Conservation (phyloP, 2,888 invertebrate species). For the Parnassius glacialis region DNA sequence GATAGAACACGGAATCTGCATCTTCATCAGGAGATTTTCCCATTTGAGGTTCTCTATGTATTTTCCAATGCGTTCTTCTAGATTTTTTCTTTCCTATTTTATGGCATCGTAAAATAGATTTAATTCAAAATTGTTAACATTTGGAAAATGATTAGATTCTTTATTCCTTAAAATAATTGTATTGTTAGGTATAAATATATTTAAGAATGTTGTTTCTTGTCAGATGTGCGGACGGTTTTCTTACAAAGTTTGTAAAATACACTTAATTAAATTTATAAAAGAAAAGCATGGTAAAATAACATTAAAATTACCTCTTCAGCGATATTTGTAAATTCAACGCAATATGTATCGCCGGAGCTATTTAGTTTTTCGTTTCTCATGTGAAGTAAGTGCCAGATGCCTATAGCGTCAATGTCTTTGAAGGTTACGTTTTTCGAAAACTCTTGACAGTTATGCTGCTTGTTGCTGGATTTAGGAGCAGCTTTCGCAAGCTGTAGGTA, state of each 20-base stretch:
- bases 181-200: too few relatives aligned
- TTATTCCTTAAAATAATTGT: too few relatives aligned
- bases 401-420: slow-evolving; percentile 55
- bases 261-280: too few relatives aligned
- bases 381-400: slow-evolving; percentile 62
- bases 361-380: slow-evolving; percentile 51
- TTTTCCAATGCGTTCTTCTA: slow-evolving; percentile 50
- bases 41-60: slow-evolving; percentile 60
- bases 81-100: slow-evolving; percentile 52
- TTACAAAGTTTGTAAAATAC: too few relatives aligned
- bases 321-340: slow-evolving; percentile 54
- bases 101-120: too few relatives aligned
- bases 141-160: too few relatives aligned
- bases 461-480: slow-evolving; percentile 38
- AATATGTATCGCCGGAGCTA: slow-evolving; percentile 53
- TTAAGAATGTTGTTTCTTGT: too few relatives aligned
- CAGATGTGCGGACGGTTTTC: too few relatives aligned
- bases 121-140: too few relatives aligned
- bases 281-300: too few relatives aligned
- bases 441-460: slow-evolving; percentile 52
- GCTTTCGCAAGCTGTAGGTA: slow-evolving; percentile 31
- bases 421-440: slow-evolving; percentile 57
- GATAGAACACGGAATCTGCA: slow-evolving; percentile 60
- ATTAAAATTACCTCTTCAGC: slow-evolving; percentile 45
- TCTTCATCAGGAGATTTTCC: slow-evolving; percentile 56